Evolutionary conservation across 2,113 vertebrate species (phyloP), one percentile per base, ranked within the genome.

Genomic region (Microtus montanus): DNA sequence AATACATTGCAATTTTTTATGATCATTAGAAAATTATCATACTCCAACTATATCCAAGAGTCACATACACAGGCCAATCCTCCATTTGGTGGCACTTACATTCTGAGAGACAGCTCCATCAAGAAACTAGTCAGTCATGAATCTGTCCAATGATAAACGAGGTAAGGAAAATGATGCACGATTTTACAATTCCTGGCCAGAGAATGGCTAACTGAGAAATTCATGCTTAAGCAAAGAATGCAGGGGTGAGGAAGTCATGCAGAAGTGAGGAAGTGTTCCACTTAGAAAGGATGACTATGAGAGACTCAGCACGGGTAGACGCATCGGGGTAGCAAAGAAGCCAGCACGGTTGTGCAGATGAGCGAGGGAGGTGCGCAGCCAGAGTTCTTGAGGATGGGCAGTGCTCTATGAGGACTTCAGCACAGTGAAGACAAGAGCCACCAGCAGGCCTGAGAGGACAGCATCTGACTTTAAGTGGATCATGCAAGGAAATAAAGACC

Each of bases 391-490:
- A 19, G 73, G 77, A 15, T 61, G 1, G 3, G 20, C 41, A 8
- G 10, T 47, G 38, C 44, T 24, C 61, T 30, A 0, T 0, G 1
- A 61, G 78, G 90, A 28, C 10, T 13, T 15, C 17, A 15, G 44
- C 75, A 33, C 78, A 66, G n/a, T 35, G 41, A 47, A 38, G 92
- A 73, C n/a, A 28, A 58, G 38, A 92, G 70, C 49, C 61, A 78
- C 12, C 7, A 7, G 64, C 44, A 94, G 70, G 70, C 92, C 77
- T 94, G 54, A 80, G 63, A 84, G 20, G 26, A 9, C 15, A 52
- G 4, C 33, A 74, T 54, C 87, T 88, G 77, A 70, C 92, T 96
- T 89, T 54, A 93, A 87, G 87, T 47, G 64, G 52, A 93, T 61
- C 35, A 44, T 13, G 6, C 1, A 87, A 82, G 35, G 35, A 38